Evolutionary conservation across 2,888 invertebrate species (phyloP), one percentile per base, ranked within the genome.

Genomic region (Zaprionus lineosus): DNA sequence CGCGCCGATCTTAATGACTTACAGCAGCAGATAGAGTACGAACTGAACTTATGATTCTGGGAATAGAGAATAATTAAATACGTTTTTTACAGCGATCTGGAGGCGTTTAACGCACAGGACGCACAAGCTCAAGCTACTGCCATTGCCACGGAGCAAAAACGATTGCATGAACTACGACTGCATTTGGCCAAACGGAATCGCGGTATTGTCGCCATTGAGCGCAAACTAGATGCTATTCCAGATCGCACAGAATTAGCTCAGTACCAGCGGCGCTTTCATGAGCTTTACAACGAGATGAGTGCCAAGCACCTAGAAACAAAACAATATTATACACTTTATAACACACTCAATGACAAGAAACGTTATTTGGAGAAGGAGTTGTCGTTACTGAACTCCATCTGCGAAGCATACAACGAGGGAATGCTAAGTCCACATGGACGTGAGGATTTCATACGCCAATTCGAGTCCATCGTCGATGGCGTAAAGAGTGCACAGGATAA

Each of bases 291-390:
- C 91, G 98, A 96, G 93, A 95, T 99, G 86, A 95, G 97, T 63
- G 95, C 96, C 18, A 98, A 97, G 86, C 98, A 98, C 89, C 95
- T 96, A 88, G 98, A 99, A 92, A 98, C 98, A 0, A 98, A 98
- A 90, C 98, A 98, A 91, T 98, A 97, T 91, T 99, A 96, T 89
- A 97, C 97, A 29, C 92, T 98, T 62, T 98, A 98, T 91, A 99
- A 99, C 89, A 97, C 97, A 1, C 91, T 98, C 47, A 95, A 97
- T 88, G 98, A 98, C 91, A 96, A 96, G n/a, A 95, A 96, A 89
- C 91, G 95, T 29, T 98, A 98, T 89, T 93, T 98, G 86, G 95
- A 94, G 66, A 98, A 98, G 89, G 98, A 99, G 91, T 92, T 98
- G 48, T 94, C 94, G 15, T 90, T 98, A 46, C 91, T 97, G 15